Evolutionary conservation across 2,113 vertebrate genomes (phyloP), one percentile per base, ranked within the genome.

Genomic region (Casuarius casuarius): DNA sequence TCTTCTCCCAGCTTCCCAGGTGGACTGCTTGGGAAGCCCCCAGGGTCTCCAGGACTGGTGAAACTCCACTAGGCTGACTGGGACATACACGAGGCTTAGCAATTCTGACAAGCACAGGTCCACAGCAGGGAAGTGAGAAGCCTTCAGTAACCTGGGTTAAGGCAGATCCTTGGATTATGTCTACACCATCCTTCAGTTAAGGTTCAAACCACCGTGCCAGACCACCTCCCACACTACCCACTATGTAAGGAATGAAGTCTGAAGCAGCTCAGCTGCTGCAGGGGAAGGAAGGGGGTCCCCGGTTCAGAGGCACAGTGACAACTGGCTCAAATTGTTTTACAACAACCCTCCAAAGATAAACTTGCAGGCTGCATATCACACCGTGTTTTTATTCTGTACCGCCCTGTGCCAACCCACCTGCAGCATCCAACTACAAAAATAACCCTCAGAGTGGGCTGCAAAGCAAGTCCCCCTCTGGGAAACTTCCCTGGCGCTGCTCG

Each of bases 51-150:
- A 3, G 3, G 21, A 20, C 7, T 1, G 15, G 33, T 18, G 44
- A 58, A 73, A 15, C 40, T 49, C 17, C 42, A 25, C 1, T 4
- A 15, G 21, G 54, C 61, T 56, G 75, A 40, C 33, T 8, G 29
- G n/a, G 12, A 40, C 1, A 0, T 2, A 15, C 38, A 68, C 42
- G 49, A 46, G 25, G 7, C 28, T 5, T 1, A 12, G 18, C 4
- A 48, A 52, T 8, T 58, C 67, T 20, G 66, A 3, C 19, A 15
- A 66, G 42, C 38, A 21, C 67, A 33, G 51, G 46, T 25, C n/a
- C 12, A 4, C 10, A 0, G 0, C 19, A 6, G 12, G 48, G 31
- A 18, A 62, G 9, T 1, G 3, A 11, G 5, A 20, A 49, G 38
- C 22, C 33, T 26, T 51, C 1, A 7, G 13, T 1, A 21, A 8